A percentile compares a stretch with the other conserved stretches of the same genome.
phyloP scores from a whole-genome alignment of 2,113 vertebrate species.

The Mugil cephalus region DNA sequence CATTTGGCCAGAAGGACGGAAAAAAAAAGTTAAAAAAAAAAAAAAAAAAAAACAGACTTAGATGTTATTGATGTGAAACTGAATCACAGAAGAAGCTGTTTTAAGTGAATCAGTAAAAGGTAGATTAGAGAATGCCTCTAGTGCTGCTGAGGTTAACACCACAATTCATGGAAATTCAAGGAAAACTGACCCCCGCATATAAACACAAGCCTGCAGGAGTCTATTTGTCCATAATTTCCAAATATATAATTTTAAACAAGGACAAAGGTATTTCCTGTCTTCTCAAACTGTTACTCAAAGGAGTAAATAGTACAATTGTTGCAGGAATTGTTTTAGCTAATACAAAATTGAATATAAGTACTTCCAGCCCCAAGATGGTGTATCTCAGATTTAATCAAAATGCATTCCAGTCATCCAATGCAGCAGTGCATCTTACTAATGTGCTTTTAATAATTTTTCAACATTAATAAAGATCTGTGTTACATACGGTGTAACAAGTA shows the following conservation, averaged over 20 bases:
- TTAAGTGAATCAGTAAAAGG: constrained; percentile 40
- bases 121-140: background rate
- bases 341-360: background rate
- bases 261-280: too few relatives aligned
- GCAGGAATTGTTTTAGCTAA: background rate
- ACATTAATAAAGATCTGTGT: background rate
- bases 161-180: background rate
- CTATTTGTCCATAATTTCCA: too few relatives aligned
- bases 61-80: constrained; percentile 30
- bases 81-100: constrained; percentile 39
- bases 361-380: background rate
- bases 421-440: constrained; percentile 5
- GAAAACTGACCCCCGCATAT: too few relatives aligned
- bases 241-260: too few relatives aligned
- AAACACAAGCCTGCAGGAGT: too few relatives aligned
- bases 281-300: constrained; percentile 1
- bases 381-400: constrained; percentile 4
- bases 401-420: constrained; percentile 2
- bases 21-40: constrained; percentile 15
- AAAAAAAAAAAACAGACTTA: constrained; percentile 13
- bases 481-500: too few relatives aligned
- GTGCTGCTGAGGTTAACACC: constrained; percentile 5
- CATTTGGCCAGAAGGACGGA: constrained; percentile 65
- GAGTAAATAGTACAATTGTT: background rate
- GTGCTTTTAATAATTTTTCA: constrained; percentile 6